A percentile compares a stretch with the other conserved stretches of the same genome.
These are phyloP conservation scores for Colletes latitarsis DNA, from an alignment of 1,140 invertebrate species.

Conservation along the genomic window DNA sequence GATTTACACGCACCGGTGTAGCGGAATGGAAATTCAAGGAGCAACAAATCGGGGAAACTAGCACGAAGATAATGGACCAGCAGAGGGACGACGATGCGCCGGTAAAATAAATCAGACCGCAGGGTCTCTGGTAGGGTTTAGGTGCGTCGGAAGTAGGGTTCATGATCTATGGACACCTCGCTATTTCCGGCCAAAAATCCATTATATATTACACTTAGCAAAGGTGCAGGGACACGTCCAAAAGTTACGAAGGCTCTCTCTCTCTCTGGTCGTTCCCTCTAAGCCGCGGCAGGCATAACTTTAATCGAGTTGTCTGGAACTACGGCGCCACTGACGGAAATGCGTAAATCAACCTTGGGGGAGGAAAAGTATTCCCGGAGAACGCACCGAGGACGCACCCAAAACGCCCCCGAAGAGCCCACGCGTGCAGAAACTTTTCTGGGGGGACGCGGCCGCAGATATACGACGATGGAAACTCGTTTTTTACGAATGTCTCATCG, in stretches of 20 bases:
- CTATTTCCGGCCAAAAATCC: conserved; percentile 77
- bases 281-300: conserved; percentile 63
- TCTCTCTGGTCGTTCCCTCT: conserved; percentile 23
- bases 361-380: conserved; percentile 43
- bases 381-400: conserved; percentile 20
- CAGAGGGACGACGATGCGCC: conserved; percentile 59
- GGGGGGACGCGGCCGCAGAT: background rate
- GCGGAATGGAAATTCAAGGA: conserved; percentile 65
- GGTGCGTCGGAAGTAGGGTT: conserved; percentile 75
- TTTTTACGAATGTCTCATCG: conserved; percentile 31
- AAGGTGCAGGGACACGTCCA: conserved; percentile 58
- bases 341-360: conserved; percentile 56
- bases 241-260: conserved; percentile 59
- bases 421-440: conserved; percentile 32
- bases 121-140: conserved; percentile 65
- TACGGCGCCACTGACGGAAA: conserved; percentile 53
- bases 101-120: conserved; percentile 76
- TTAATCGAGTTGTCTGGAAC: conserved; percentile 71
- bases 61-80: conserved; percentile 72
- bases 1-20: conserved; percentile 20
- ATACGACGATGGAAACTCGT: conserved; percentile 31
- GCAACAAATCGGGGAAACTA: conserved; percentile 69
- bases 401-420: background rate
- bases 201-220: conserved; percentile 76
- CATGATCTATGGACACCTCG: conserved; percentile 76